Base-by-base conservation (phyloP, 2,888 invertebrate genomes). In the Steinernema carpocapsae region DNA sequence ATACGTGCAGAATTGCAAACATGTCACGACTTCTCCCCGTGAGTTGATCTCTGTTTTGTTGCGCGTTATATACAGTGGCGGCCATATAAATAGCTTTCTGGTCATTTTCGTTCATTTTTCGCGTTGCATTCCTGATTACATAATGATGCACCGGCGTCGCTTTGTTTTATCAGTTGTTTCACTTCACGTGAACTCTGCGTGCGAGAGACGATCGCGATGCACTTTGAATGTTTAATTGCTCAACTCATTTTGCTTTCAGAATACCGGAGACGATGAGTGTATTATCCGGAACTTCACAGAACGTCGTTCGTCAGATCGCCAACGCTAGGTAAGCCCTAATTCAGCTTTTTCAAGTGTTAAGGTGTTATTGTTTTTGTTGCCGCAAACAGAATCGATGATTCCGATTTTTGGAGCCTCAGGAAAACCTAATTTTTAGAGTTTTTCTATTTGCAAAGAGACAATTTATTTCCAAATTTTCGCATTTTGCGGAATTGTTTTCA, bases 131-230 rank as follows among this genome's bases (percentile, higher is more conserved):
- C 64, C 17, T 64, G 29, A 10, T 37, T 3, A 37, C 10, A 6
- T 10, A 10, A 37, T 37, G 10, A 37, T 37, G 37, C 37, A 37
- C 37, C 10, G 37, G 10, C 37, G 37, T 37, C 37, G 37, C 37
- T 37, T 37, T 37, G 37, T 37, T 56, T 56, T 64, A 64, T 64
- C 64, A 64, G 29, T 64, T 64, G 64, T 64, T 48, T 10, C 64
- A 12, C 1, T 64, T 37, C 64, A 64, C 37, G 64, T 64, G 32
- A 64, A 64, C 26, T 32, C 29, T 29, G 32, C 64, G 64, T 64
- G 64, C 64, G 17, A 32, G 4, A 37, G 10, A n/a, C n/a, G n/a
- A 17, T 29, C 37, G 17, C 22, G 26, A 56, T 64, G 37, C 29
- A 64, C 64, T 32, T 29, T 7, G 19, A 24, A 24, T 24, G 24